phyloP scores from a whole-genome alignment of 2,113 vertebrate species.

The Apistogramma diplotaenia region DNA sequence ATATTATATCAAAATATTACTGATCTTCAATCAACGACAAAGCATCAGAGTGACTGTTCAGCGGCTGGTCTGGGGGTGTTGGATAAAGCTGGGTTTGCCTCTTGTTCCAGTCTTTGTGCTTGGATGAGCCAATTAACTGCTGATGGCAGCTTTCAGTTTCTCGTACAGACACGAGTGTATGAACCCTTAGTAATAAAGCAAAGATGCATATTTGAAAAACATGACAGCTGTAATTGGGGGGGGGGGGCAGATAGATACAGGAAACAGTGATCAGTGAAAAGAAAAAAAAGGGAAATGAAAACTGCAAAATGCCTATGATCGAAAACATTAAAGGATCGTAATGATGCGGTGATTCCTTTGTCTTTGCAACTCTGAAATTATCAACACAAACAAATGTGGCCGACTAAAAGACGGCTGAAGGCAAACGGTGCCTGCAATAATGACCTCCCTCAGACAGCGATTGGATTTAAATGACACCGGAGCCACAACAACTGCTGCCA shows the following conservation, averaged over 20 bases:
- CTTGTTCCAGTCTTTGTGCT: background rate
- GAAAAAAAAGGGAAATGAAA: background rate
- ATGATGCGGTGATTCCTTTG: background rate
- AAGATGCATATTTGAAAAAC: background rate
- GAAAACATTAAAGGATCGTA: background rate
- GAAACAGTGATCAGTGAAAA: background rate
- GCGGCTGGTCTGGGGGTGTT: background rate
- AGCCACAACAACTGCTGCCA: conserved; percentile 6
- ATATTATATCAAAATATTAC: background rate
- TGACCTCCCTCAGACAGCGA: conserved; percentile 14
- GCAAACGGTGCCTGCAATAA: conserved; percentile 13
- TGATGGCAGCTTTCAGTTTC: too few relatives aligned
- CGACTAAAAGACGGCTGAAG: background rate
- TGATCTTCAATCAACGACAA: background rate
- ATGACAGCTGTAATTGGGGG: background rate
- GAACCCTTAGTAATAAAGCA: background rate
- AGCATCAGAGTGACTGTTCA: background rate
- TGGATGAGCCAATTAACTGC: background rate
- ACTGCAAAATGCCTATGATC: background rate
- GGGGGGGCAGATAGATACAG: background rate
- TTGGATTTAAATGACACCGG: conserved; percentile 45
- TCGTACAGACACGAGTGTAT: background rate
- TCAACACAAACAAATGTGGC: conserved; percentile 6
- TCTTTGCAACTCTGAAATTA: background rate
- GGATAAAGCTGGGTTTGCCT: background rate